Base-by-base conservation (phyloP, 1,140 invertebrate species). In the Caenorhabditis latens region DNA sequence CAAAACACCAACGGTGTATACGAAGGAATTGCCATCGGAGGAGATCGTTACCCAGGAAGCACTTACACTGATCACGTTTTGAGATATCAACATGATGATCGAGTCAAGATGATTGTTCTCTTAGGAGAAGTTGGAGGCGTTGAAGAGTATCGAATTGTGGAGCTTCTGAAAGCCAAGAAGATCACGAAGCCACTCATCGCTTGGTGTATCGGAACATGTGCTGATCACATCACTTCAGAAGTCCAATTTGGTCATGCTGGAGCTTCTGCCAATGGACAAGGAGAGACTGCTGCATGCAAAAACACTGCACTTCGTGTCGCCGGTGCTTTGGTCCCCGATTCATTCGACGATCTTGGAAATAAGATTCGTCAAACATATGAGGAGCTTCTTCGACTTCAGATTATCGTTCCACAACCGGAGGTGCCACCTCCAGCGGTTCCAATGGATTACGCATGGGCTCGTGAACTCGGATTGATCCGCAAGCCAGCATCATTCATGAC, bases 161-260 rank as follows among this genome's bases (percentile, higher is more conserved):
- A 95, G 63, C 97, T 97, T 2, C 94, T 99, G 0, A 95, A 96
- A 90, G 94, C 95, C 58, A 95, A 95, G 8, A 94, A 94, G 75
- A 95, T 99, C 83, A 97, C 95, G 24, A 99, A 99, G 93, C 98
- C 98, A 0, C 91, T 99, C 55, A 95, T 99, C 4, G 97, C 97
- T 14, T 99, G 98, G 98, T 99, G 98, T 92, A 99, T 99, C 90
- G 98, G 97, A 86, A 98, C 96, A 32, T 97, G 95, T 92, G 94
- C 95, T 50, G 93, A 93, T 87, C 88, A 86, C 53, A 84, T 90
- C 32, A 86, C 89, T 50, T 90, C 89, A 9, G 89, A 90, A 61
- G 98, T 99, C n/a, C 98, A 99, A 93, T 99, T 99, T 93, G 98
- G 98, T 1, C 98, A 99, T 94, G 98, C 98, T 90, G 98, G 98